Evolutionary conservation across 2,888 invertebrate genomes (phyloP).

Genomic region (Strigamia crassipes): DNA sequence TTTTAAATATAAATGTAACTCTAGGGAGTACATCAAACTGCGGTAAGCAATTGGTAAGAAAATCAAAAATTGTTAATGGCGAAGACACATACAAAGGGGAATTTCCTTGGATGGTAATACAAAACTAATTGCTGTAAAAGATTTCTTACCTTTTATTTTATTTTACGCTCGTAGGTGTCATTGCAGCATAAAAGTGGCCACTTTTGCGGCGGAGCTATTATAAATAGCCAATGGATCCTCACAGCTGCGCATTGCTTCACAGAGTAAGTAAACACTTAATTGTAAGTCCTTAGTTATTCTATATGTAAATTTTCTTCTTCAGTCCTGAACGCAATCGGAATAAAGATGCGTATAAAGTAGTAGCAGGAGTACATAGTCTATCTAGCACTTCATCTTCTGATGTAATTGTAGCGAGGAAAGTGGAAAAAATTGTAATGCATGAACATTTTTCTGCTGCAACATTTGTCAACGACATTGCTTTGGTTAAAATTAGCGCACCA

Average conservation of each 20-base stretch:
- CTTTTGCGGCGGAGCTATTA: constrained; percentile 44
- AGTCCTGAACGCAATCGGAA: constrained; percentile 4
- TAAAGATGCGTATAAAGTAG: constrained; percentile 5
- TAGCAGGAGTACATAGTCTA: neutral
- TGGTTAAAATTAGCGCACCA: constrained; percentile 69
- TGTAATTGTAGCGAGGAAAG: constrained; percentile 61
- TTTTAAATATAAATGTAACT: neutral
- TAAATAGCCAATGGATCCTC: constrained; percentile 32
- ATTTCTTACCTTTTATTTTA: neutral
- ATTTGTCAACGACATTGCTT: constrained; percentile 70
- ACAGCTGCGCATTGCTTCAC: constrained; percentile 44
- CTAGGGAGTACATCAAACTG: neutral
- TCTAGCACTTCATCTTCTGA: constrained; percentile 26
- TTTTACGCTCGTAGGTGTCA: neutral
- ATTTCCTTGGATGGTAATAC: constrained; percentile 46
- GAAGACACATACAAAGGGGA: constrained; percentile 43
- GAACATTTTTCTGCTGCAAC: constrained; percentile 71
- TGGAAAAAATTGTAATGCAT: constrained; percentile 69
- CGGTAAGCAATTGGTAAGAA: constrained; percentile 42
- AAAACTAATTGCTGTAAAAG: neutral
- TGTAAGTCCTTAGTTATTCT: neutral
- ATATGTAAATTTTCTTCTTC: neutral
- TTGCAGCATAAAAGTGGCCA: constrained; percentile 43
- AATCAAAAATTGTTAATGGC: constrained; percentile 44
- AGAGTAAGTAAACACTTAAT: neutral